phyloP scores from a whole-genome alignment of 2,797 vertebrate species.

The Aselliscus stoliczkanus region DNA sequence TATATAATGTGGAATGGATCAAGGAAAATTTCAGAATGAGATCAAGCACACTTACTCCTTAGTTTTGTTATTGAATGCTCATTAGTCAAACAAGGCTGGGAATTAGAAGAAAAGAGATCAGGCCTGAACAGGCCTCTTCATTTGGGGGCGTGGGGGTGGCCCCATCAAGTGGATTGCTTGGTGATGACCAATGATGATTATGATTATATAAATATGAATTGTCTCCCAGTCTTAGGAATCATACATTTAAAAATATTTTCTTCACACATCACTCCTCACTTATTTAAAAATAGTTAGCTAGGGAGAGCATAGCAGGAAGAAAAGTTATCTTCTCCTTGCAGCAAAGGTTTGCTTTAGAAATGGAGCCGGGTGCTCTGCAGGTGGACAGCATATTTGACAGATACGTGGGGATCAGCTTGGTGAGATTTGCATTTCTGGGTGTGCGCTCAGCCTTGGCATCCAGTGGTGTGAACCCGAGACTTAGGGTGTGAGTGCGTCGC shows the following conservation, averaged over 20 bases:
- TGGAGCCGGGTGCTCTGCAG: neutral
- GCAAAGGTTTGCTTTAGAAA: constrained; percentile 21
- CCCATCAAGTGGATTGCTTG: neutral
- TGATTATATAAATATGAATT: neutral
- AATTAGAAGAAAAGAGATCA: neutral
- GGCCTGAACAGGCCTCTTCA: neutral
- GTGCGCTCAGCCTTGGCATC: neutral
- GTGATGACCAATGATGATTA: neutral
- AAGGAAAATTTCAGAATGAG: neutral
- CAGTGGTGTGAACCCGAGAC: neutral
- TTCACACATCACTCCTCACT: neutral
- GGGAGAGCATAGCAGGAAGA: neutral
- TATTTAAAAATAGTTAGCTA: neutral
- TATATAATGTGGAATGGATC: neutral
- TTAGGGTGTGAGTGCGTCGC: neutral
- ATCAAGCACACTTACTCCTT: neutral
- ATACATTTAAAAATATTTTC: neutral
- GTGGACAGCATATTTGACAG: neutral
- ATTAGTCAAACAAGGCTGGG: neutral
- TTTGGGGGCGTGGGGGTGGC: neutral
- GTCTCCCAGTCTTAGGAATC: neutral
- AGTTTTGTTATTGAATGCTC: neutral
- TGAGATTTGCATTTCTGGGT: neutral
- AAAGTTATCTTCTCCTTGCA: neutral
- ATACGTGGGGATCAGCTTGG: neutral